Conservation (phyloP, 2,888 invertebrate species). For the Sipha maydis region DNA sequence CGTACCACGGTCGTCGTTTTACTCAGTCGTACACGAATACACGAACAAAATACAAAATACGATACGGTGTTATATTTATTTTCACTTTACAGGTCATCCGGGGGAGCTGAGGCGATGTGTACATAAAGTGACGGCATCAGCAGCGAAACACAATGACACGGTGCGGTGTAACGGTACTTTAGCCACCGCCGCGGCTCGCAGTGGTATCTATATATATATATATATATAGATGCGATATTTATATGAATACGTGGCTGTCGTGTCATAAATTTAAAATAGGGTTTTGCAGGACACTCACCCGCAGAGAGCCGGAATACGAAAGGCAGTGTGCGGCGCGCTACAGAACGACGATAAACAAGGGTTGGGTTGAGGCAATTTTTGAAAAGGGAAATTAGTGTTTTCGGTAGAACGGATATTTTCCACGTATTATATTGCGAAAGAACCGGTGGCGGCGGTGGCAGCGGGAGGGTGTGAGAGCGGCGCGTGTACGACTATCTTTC, state of each 20-base stretch:
- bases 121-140: conserved; percentile 7
- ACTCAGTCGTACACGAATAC: not conserved
- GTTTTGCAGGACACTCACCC: not conserved
- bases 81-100: conserved; percentile 31
- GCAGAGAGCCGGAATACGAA: not conserved
- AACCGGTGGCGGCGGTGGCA: not conserved
- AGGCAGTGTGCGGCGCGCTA: not conserved
- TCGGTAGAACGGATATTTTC: conserved; percentile 63
- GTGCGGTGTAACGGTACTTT: too few species aligned
- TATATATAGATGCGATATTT: not conserved
- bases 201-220: too few species aligned
- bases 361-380: conserved; percentile 61
- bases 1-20: not conserved
- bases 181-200: not conserved
- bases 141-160: not conserved
- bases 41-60: not conserved
- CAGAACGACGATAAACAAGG: conserved; percentile 42
- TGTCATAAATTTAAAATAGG: not conserved
- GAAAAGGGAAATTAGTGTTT: conserved; percentile 64
- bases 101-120: too few species aligned
- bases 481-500: conserved; percentile 65
- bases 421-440: conserved; percentile 29
- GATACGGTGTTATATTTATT: not conserved
- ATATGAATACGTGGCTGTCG: not conserved
- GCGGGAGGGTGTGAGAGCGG: conserved; percentile 17